These are phyloP conservation scores for Carcinoscorpius rotundicauda DNA, from an alignment of 1,140 invertebrate species.

Conservation along the genomic window DNA sequence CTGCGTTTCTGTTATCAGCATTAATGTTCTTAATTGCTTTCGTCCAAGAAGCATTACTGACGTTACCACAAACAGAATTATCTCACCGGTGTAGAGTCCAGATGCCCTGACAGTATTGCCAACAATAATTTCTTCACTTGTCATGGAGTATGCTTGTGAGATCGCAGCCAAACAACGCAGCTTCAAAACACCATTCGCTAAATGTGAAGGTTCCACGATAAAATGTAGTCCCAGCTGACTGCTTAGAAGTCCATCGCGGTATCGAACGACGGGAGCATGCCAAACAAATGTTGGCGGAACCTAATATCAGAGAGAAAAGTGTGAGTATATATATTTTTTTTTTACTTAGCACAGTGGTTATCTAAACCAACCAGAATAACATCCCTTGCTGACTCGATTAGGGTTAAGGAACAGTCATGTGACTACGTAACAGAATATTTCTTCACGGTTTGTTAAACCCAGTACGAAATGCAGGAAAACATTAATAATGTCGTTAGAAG, in stretches of 20 bases:
- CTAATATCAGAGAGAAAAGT: no score
- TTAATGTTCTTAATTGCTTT: not conserved
- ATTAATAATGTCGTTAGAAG: no score
- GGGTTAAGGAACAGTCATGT: no score
- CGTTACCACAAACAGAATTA: not conserved
- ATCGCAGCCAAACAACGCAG: conserved; percentile 11
- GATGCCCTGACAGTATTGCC: conserved; percentile 2
- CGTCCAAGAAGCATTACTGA: not conserved
- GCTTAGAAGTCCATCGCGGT: not conserved
- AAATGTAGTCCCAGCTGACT: not conserved
- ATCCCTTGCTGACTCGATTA: no score
- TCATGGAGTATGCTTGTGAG: conserved; percentile 15
- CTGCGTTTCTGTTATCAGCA: not conserved
- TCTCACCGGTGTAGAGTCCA: not conserved
- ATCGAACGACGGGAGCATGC: no score
- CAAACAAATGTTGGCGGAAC: no score
- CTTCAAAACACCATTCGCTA: conserved; percentile 11
- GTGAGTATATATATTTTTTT: no score
- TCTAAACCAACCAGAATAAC: no score
- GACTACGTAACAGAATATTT: no score
- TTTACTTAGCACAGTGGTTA: no score
- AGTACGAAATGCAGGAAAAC: no score
- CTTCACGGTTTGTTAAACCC: no score
- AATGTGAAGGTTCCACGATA: conserved; percentile 6
- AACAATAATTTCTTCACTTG: conserved; percentile 14